Base-by-base conservation (phyloP, 2,113 vertebrate species). In the Ascaphus truei region DNA sequence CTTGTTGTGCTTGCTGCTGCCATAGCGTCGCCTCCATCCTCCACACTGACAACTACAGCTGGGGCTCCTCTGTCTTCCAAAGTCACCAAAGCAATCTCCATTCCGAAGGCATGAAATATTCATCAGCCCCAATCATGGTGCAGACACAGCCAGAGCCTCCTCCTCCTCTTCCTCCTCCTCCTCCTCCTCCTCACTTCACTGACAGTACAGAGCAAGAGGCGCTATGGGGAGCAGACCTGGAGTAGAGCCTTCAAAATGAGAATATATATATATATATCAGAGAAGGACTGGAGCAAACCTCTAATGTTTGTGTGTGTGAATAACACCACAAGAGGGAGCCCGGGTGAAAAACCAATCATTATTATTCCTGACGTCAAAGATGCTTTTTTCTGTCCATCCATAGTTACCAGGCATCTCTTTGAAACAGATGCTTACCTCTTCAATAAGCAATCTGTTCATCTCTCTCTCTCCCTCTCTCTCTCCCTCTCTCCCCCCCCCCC, bases 31-130 rank as follows among this genome's bases (percentile, higher is more conserved):
- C 85, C 83, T 41, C 68, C 79, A 80, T 84, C 83, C 31, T 76
- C 76, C 52, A 84, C 84, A 7, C 80, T 83, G 76, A 79, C 87
- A 33, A 84, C 80, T 72, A 89, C 80, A 1, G 78, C 83, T 75
- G 82, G 72, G 74, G 91, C 85, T 61, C 86, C 86, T 59, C 92
- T 89, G 85, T 95, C 93, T 84, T 96, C 93, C 88, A 93, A 89
- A 67, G 90, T 92, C 83, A 93, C 91, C 92, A 93, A 84, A 75
- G 92, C 88, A 74, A 94, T 88, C 90, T 98, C 95, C 95, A 96
- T 96, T 71, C 82, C 83, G 77, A 72, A 77, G 79, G 84, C 89
- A 89, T 90, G 73, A 66, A 83, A 77, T 31, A 80, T 77, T 60
- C 78, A 31, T 64, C 73, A 11, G 52, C 23, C 56, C 76, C 73